phyloP scores from a whole-genome alignment of 2,888 invertebrate species.

The Temnothorax ravouxi region DNA sequence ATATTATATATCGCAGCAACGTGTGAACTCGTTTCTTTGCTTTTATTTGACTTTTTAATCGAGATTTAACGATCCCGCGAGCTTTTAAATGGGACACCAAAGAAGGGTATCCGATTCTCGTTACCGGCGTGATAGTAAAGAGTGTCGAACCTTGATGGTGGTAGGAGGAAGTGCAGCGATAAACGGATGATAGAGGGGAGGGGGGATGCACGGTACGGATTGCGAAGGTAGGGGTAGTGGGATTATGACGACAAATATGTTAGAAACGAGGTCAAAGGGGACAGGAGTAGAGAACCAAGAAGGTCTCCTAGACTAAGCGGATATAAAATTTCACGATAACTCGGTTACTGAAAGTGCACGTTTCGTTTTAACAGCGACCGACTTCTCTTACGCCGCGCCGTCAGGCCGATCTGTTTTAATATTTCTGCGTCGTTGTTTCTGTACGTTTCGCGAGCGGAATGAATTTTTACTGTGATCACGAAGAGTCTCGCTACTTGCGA shows the following conservation, averaged over 20 bases:
- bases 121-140: slow-evolving; percentile 55
- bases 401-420: slow-evolving; percentile 27
- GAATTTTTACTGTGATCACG: slow-evolving; percentile 31
- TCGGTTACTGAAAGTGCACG: slow-evolving; percentile 72
- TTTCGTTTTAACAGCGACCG: slow-evolving; percentile 61
- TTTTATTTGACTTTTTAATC: slow-evolving; percentile 71
- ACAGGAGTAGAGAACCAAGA: slow-evolving; percentile 65
- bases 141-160: slow-evolving; percentile 59
- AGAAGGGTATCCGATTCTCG: slow-evolving; percentile 49
- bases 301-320: slow-evolving; percentile 65
- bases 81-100: background rate
- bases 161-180: slow-evolving; percentile 28
- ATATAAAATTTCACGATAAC: slow-evolving; percentile 76
- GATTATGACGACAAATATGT: slow-evolving; percentile 73
- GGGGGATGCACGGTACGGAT: slow-evolving; percentile 24
- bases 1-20: slow-evolving; percentile 37
- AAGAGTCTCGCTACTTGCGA: background rate
- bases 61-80: slow-evolving; percentile 61
- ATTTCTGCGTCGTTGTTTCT: slow-evolving; percentile 39
- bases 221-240: slow-evolving; percentile 25
- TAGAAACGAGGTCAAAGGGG: slow-evolving; percentile 74
- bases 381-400: slow-evolving; percentile 32
- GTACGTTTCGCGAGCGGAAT: background rate
- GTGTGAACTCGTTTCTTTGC: slow-evolving; percentile 62
- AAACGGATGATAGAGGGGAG: background rate